Percentiles rank a stretch among this genome's conserved stretches.
phyloP scores from a whole-genome alignment of 2,888 invertebrate genomes.

The Lasiommata megera region DNA sequence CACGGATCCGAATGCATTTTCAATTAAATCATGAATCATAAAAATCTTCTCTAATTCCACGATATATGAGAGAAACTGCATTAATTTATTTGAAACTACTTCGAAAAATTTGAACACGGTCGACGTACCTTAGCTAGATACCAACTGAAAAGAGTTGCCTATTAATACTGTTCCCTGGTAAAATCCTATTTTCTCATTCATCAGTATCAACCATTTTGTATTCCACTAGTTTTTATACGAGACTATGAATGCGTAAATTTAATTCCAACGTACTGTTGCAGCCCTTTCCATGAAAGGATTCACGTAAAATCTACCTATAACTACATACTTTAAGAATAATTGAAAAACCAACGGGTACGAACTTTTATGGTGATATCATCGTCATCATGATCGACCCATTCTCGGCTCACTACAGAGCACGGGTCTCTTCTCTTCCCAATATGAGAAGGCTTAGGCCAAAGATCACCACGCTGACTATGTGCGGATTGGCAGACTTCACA shows the following conservation, averaged over 20 bases:
- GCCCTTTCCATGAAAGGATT: background rate
- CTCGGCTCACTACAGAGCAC: no score
- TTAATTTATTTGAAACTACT: slow-evolving; percentile 12
- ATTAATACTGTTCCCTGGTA: background rate
- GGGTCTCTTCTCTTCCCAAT: no score
- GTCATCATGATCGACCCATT: no score
- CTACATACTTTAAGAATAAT: no score
- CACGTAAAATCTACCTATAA: no score
- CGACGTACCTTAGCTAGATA: background rate
- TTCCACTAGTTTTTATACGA: background rate
- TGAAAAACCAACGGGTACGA: no score
- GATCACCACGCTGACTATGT: no score
- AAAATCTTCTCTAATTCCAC: slow-evolving; percentile 10
- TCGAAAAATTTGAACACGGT: slow-evolving; percentile 3
- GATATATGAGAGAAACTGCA: slow-evolving; percentile 11
- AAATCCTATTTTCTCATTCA: background rate
- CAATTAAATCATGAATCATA: slow-evolving; percentile 11
- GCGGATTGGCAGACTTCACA: no score
- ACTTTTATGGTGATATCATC: no score
- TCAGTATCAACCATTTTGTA: background rate
- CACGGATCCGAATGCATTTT: slow-evolving; percentile 8
- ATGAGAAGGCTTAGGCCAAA: no score
- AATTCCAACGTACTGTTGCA: background rate
- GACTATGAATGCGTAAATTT: background rate
- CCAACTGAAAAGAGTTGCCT: background rate